A percentile compares a stretch with the other conserved stretches of the same genome.
These are phyloP conservation scores for Gila robusta DNA, from an alignment of 2,797 vertebrate species.

Conservation along the genomic window DNA sequence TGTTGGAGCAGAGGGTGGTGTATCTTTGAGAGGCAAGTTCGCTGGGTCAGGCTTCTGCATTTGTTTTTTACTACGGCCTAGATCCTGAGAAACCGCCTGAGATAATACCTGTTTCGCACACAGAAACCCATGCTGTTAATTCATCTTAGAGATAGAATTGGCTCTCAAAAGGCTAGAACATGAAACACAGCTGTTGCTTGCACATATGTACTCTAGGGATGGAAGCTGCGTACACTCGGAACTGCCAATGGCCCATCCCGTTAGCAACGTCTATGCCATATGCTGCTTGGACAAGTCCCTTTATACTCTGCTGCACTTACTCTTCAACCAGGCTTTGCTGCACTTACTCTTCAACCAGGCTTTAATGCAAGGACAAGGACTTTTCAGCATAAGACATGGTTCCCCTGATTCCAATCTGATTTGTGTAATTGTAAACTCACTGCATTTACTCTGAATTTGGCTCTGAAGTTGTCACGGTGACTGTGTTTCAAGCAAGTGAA, in stretches of 20 bases:
- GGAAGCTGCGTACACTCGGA: not conserved
- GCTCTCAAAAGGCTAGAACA: not conserved
- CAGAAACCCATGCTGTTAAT: constrained; percentile 23
- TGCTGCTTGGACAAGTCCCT: constrained; percentile 22
- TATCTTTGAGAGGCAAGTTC: not conserved
- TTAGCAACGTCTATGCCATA: constrained; percentile 5
- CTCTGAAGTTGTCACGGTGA: constrained; percentile 24
- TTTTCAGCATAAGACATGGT: not conserved
- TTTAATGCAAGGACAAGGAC: not conserved
- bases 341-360: not conserved
- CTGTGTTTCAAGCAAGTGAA: not conserved
- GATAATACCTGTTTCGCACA: not conserved
- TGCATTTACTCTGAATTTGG: not conserved
- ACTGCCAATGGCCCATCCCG: constrained; percentile 12
- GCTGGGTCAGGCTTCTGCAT: not conserved
- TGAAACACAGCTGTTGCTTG: constrained; percentile 35
- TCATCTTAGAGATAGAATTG: not conserved
- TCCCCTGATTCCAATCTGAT: not conserved
- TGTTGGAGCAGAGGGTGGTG: not conserved
- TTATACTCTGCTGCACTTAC: not conserved
- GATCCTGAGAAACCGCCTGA: not conserved
- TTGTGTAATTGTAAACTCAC: not conserved
- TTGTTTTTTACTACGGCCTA: not conserved
- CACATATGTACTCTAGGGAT: constrained; percentile 11
- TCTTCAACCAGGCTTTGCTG: not conserved